Base-by-base conservation (phyloP, 2,113 vertebrate species). In the Grallaria varia region DNA sequence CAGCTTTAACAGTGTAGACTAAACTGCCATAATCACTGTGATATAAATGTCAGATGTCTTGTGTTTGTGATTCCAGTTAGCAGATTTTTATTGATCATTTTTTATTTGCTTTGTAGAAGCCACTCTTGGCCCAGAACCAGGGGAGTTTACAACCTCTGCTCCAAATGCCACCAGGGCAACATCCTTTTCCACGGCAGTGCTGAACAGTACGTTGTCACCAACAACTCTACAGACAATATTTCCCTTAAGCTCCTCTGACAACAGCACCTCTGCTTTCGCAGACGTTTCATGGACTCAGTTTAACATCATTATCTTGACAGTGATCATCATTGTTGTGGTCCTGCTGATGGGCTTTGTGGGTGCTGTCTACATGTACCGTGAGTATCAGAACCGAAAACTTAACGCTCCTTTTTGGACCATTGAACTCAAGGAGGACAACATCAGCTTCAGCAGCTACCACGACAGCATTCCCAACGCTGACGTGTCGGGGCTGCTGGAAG, bases 371-470 rank as follows among this genome's bases (percentile, higher is more conserved):
- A 99, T 98, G 86, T 99, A 99, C 97, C 98, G 99, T 23, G 99
- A 99, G 93, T 99, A 99, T 95, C 99, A 99, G 95, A 99, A 99
- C 97, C 97, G 99, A 94, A 99, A 99, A 94, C 99, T 99, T 22
- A 99, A 99, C 0, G 99, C 99, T 44, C 99, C 99, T n/a, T 99
- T 99, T 97, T 99, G 99, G 99, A 99, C 99, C 98, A 99, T 99
- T 81, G 99, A 99, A 83, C 98, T 99, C 89, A 99, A 99, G 81
- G 99, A 99, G 97, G 99, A 99, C 97, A 99, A 99, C 97, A 99
- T 99, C 97, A 99, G 99, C 94, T 99, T 99, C 93, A 99, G 99
- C 98, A 99, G 99, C 97, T 99, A 99, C 98, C 99, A 99, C 2
- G 99, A 99, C 97, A 99, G 99, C 98, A 99, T 99, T 60, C 99